Evolutionary conservation across 2,888 invertebrate genomes (phyloP), one percentile per base, ranked within the genome.

Genomic region (Drosophila anomelani): DNA sequence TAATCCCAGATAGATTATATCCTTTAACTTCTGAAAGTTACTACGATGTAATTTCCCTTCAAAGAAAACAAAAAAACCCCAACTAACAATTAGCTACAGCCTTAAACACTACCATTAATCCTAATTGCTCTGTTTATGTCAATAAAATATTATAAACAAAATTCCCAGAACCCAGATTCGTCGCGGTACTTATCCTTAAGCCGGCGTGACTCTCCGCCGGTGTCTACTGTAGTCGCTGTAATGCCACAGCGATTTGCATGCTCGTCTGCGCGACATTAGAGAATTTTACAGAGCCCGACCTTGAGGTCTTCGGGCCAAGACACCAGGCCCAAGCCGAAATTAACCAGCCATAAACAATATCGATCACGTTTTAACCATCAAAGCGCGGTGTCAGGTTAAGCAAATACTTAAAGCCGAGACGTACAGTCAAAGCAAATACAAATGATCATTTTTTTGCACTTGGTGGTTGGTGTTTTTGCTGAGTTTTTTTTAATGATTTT

Each of bases 361-460:
- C 64, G 46, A 77, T 73, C 84, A 84, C 85, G 84, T 84, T 79
- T 85, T 67, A 72, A 75, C 84, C 63, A 84, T 84, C 76, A 85
- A 75, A 53, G 36, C 43, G 47, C 46, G 43, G 61, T 56, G 46
- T 44, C 38, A 43, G 57, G 57, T 56, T 39, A 77, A 61, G 55
- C 54, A 66, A 70, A 61, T 62, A 23, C 12, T 12, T 46, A 47
- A 26, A 49, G 49, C 34, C 69, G 56, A 66, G 41, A 58, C 61
- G 68, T 74, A 61, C 57, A 70, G 78, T 47, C 54, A 59, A 72
- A 72, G 36, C 49, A 74, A 38, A 75, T 41, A 69, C 43, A 43
- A 73, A 64, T 39, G 32, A 63, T 39, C 4, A 36, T 49, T 68
- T 66, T 66, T 66, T 46, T 59, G 63, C 75, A 84, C 78, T 76